Base-by-base conservation (phyloP, 2,113 vertebrate species). In the Phalacrocorax pelagicus region DNA sequence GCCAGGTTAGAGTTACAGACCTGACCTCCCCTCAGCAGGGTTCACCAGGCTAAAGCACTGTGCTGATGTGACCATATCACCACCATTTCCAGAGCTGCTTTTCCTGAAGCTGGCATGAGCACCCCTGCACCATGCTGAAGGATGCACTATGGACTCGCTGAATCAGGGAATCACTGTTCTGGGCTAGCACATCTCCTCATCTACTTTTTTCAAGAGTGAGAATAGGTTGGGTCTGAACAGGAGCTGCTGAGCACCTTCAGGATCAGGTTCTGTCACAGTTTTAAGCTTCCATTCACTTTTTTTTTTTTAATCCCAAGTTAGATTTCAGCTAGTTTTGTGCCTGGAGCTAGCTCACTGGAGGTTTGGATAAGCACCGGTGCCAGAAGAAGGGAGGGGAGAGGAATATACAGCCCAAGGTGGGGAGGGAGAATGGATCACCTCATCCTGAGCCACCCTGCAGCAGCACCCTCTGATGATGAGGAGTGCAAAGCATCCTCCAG, bases 251-350 rank as follows among this genome's bases (percentile, higher is more conserved):
- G 36, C 34, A 38, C 23, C 42, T 87, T 77, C 61, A 87, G 40
- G 47, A 91, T 94, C 73, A 75, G 61, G 65, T 90, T 91, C 61
- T 91, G 15, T 36, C 85, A 87, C 20, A 52, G 38, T 71, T 91
- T 92, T 52, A 89, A 74, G 26, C 9, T 84, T 87, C 44, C 30
- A 36, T 69, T 51, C 6, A 3, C 10, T 5, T 9, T 16, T 58
- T 51, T 44, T 23, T 59, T 74, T 72, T 85, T 5, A 79, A 86
- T 85, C 16, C 23, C 5, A 24, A 73, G 2, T 75, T 90, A 72
- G 36, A 12, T 82, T 87, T 92, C 2, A 6, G 14, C 44, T 85
- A 57, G 30, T 87, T 81, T 91, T 34, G 12, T 69, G 36, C 32
- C 61, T 74, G 23, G 23, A 79, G 36, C 11, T 75, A 61, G 16